Conservation (phyloP, 2,888 invertebrate genomes). For the Abrostola tripartita region DNA sequence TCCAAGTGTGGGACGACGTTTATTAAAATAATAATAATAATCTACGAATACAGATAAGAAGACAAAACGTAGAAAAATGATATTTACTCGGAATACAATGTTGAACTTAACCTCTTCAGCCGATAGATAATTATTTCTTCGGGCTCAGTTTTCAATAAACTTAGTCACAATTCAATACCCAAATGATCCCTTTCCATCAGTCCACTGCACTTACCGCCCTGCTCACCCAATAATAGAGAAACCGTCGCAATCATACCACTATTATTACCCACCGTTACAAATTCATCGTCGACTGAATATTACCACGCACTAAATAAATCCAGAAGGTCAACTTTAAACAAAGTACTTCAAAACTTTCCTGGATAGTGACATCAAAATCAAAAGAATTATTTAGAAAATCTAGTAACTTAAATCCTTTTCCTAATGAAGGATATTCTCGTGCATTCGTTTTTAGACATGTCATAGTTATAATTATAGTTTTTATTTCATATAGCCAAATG, state of each 20-base stretch:
- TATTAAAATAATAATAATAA: too few species aligned
- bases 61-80: too few species aligned
- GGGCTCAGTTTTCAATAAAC: not conserved
- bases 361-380: not conserved
- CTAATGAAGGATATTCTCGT: too few species aligned
- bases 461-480: too few species aligned
- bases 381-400: too few species aligned
- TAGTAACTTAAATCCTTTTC: too few species aligned
- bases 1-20: too few species aligned
- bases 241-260: constrained; percentile 41
- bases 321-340: constrained; percentile 21
- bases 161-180: not conserved
- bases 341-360: not conserved
- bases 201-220: constrained; percentile 38
- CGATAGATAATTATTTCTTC: not conserved
- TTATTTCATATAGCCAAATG: too few species aligned
- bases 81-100: not conserved
- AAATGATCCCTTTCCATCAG: constrained; percentile 40
- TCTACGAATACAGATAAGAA: too few species aligned
- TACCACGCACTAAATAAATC: not conserved
- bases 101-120: not conserved
- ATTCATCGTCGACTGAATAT: constrained; percentile 49
- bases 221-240: constrained; percentile 45
- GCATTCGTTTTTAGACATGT: too few species aligned
- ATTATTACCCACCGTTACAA: constrained; percentile 53